A percentile compares a stretch with the other conserved stretches of the same genome.
These are phyloP conservation scores for Watsonalla cultraria DNA, from an alignment of 2,888 invertebrate genomes.

Conservation along the genomic window DNA sequence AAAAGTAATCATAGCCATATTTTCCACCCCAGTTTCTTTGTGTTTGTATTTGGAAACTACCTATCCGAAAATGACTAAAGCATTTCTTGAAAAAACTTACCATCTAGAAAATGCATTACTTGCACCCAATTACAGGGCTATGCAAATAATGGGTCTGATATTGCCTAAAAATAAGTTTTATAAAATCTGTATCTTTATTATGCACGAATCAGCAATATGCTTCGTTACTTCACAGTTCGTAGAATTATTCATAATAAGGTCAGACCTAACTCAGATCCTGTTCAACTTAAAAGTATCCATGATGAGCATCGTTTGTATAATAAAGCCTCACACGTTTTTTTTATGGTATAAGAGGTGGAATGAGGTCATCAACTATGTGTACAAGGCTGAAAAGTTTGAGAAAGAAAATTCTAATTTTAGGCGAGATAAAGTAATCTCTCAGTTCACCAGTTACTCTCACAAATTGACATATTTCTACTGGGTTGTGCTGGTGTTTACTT, in stretches of 20 bases:
- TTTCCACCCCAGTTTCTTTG: constrained; percentile 9
- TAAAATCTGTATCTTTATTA: constrained; percentile 31
- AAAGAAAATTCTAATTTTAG: constrained; percentile 32
- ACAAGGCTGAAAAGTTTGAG: constrained; percentile 54
- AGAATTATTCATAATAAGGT: constrained; percentile 53
- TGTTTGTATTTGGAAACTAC: constrained; percentile 7
- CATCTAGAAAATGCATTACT: constrained; percentile 44
- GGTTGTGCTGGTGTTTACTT: constrained; percentile 52
- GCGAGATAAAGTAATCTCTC: constrained; percentile 37
- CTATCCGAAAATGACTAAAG: constrained; percentile 29
- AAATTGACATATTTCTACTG: constrained; percentile 54
- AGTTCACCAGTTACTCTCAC: constrained; percentile 56
- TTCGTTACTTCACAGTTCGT: constrained; percentile 58
- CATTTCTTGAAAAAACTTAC: constrained; percentile 38
- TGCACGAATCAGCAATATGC: constrained; percentile 41
- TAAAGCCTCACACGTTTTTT: constrained; percentile 51
- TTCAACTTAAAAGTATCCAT: constrained; percentile 62
- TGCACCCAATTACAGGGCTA: constrained; percentile 58
- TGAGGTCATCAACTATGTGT: constrained; percentile 50
- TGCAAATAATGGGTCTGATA: constrained; percentile 43
- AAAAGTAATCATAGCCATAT: constrained; percentile 16
- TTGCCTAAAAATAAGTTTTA: constrained; percentile 38
- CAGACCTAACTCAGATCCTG: constrained; percentile 50
- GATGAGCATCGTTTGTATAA: constrained; percentile 54
- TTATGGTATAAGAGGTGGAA: constrained; percentile 54